Base-by-base conservation (phyloP, 2,888 invertebrate species). In the Campoplex nolae region DNA sequence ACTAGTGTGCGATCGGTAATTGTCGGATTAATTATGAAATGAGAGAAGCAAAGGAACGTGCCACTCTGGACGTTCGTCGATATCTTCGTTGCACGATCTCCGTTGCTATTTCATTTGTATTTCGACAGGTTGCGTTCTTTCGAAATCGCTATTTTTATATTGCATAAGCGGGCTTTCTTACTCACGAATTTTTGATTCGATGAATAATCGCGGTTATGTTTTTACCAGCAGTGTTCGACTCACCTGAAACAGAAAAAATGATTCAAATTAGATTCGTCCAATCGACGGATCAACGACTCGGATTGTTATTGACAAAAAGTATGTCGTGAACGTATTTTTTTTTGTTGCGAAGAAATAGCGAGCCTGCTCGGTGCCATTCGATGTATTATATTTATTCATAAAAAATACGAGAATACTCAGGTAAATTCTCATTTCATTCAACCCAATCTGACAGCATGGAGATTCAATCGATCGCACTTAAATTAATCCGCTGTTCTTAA, bases 11-110 rank as follows among this genome's bases (percentile, higher is more conserved):
- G 89, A 92, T 92, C 90, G 89, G 89, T 92, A 92, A 93, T 92
- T 92, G 91, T 90, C 89, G 89, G 91, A 92, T 93, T 92, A 92
- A 93, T 93, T 92, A 92, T 92, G 89, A 84, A 90, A 88, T 73
- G 82, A 58, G 18, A 13, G 51, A 9, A 9, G 51, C 38, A 32
- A 83, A 76, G 80, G 70, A 35, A 68, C 75, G 68, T 76, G 54
- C 54, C 83, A 65, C 48, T 65, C 48, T 58, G 73, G 62, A 75
- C 65, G 32, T 23, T 85, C 54, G 23, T 79, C 56, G 18, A n/a
- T 71, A 3, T 68, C 4, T 38, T 38, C 28, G 13, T 13, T 35
- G 23, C 54, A n/a, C 38, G n/a, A 35, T 23, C 42, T 51, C 35
- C 23, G 16, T 56, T 65, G 18, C n/a, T 38, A 56, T 68, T 67